These are phyloP conservation scores for Diuraphis noxia DNA, from an alignment of 1,140 invertebrate genomes.

Conservation along the genomic window DNA sequence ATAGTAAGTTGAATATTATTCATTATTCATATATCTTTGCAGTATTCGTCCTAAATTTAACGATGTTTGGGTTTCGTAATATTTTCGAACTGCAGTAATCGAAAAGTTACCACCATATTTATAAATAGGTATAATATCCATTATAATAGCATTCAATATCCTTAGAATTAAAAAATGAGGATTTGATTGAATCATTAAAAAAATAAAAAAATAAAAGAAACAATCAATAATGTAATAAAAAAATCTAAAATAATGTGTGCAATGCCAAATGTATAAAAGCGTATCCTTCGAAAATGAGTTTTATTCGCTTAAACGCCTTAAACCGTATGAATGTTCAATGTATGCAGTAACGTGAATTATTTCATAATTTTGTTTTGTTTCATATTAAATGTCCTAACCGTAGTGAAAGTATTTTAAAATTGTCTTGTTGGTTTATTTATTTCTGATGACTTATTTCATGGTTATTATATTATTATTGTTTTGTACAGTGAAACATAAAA, in stretches of 20 bases:
- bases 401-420: constrained; percentile 22
- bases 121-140: background rate
- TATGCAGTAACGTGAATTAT: background rate
- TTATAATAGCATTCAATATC: too few species aligned
- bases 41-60: background rate
- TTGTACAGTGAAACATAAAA: background rate
- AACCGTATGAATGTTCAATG: background rate
- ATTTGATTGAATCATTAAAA: background rate
- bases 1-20: too few species aligned
- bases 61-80: background rate
- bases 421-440: background rate
- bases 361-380: constrained; percentile 11
- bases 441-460: constrained; percentile 3
- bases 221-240: background rate
- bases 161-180: background rate
- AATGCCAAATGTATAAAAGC: background rate
- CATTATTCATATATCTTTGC: background rate
- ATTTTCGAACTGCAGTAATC: background rate
- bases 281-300: background rate
- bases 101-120: background rate
- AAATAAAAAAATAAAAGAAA: background rate
- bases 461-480: background rate
- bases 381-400: background rate
- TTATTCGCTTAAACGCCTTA: background rate
- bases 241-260: background rate